These are phyloP conservation scores for Crypturellus undulatus DNA, from an alignment of 2,113 vertebrate genomes.

Conservation along the genomic window DNA sequence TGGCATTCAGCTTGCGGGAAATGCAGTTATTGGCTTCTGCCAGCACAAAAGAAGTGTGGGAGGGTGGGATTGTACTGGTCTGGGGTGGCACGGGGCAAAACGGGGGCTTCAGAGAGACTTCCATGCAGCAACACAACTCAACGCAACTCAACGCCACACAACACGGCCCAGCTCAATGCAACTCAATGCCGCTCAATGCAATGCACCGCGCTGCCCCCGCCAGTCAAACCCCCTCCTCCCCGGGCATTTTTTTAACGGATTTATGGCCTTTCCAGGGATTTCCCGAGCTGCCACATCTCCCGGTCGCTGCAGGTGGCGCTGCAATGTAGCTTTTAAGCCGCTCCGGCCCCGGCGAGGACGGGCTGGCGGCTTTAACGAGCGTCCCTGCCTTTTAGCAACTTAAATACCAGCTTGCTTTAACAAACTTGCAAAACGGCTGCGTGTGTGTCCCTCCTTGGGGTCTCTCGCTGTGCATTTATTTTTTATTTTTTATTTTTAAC, in stretches of 20 bases:
- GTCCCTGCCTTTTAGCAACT: slow-evolving; percentile 58
- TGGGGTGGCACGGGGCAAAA: not conserved
- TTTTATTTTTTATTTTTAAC: not conserved
- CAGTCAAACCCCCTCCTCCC: not conserved
- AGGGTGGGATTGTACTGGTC: not conserved
- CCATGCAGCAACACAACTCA: not conserved
- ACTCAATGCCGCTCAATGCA: too few species aligned
- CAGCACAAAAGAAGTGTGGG: not conserved
- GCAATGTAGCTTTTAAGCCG: slow-evolving; percentile 79
- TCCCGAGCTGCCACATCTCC: slow-evolving; percentile 51
- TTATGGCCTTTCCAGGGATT: not conserved
- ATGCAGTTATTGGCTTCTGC: not conserved
- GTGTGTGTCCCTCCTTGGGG: not conserved
- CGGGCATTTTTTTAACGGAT: not conserved
- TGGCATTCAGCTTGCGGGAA: not conserved
- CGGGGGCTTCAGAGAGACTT: too few species aligned
- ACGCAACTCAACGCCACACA: too few species aligned
- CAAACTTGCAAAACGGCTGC: slow-evolving; percentile 66
- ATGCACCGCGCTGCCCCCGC: too few species aligned
- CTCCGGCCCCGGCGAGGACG: not conserved
- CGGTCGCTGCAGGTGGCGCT: slow-evolving; percentile 82
- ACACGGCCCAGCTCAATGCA: not conserved
- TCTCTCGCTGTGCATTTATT: not conserved
- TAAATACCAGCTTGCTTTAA: slow-evolving; percentile 60
- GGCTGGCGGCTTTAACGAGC: slow-evolving; percentile 51